Percentiles rank a stretch among this genome's conserved stretches.
These are phyloP conservation scores for Astropecten irregularis DNA, from an alignment of 53 echinoderm and acorn worm genomes.

Conservation along the genomic window DNA sequence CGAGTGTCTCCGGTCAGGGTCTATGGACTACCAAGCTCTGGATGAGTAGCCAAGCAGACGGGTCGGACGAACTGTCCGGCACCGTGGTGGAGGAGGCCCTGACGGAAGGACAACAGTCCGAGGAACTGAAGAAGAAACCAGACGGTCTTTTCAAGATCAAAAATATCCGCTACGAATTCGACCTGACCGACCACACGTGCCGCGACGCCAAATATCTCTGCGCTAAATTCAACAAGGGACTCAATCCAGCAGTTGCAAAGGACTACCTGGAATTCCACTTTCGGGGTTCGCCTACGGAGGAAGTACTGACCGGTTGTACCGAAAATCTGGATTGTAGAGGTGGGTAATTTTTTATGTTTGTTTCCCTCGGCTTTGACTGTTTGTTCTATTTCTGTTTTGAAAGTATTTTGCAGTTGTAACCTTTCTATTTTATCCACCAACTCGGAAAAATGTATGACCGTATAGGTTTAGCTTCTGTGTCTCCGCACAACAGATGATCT, in stretches of 20 bases:
- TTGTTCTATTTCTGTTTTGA: too few species aligned
- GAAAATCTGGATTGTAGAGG: slow-evolving; percentile 66
- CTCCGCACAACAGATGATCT: too few species aligned
- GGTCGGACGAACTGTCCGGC: slow-evolving; percentile 56
- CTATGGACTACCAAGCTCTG: slow-evolving; percentile 83
- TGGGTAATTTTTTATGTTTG: too few species aligned
- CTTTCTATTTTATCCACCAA: too few species aligned
- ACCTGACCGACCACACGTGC: slow-evolving; percentile 71
- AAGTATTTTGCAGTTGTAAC: too few species aligned
- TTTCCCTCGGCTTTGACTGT: too few species aligned
- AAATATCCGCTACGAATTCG: slow-evolving; percentile 67
- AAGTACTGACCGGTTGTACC: slow-evolving; percentile 75
- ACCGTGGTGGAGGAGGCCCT: slow-evolving; percentile 70
- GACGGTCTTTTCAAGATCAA: slow-evolving; percentile 50
- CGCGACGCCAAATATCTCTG: slow-evolving; percentile 78
- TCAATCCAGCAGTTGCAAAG: slow-evolving; percentile 42
- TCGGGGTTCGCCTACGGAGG: slow-evolving; percentile 56
- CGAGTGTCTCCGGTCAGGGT: slow-evolving; percentile 66
- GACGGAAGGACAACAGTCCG: slow-evolving; percentile 26
- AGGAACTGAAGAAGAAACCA: slow-evolving; percentile 42
- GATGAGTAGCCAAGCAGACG: slow-evolving; percentile 60
- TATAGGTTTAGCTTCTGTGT: too few species aligned
- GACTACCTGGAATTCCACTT: slow-evolving; percentile 63
- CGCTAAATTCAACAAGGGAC: slow-evolving; percentile 67
- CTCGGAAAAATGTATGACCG: too few species aligned